phyloP scores from a whole-genome alignment of 1,140 invertebrate species.

The Hypsibius dujardini region DNA sequence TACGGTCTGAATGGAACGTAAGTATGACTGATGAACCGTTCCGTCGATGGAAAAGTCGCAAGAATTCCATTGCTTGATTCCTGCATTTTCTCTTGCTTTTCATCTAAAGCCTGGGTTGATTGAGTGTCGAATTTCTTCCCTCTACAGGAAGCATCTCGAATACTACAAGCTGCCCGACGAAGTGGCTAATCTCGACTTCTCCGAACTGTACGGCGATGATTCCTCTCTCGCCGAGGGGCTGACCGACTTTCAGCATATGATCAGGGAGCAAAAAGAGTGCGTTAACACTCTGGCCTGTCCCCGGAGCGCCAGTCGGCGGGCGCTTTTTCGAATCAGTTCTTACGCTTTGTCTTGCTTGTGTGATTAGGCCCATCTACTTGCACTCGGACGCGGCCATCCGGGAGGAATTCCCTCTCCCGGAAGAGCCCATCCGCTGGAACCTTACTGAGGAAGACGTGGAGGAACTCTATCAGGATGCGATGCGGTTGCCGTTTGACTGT shows the following conservation, averaged over 20 bases:
- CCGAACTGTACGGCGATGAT: neutral
- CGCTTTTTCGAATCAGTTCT: neutral
- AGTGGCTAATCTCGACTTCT: neutral
- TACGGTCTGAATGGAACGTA: neutral
- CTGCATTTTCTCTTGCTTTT: neutral
- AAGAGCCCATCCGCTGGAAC: neutral
- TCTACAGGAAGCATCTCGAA: neutral
- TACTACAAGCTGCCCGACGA: neutral
- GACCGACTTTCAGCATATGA: neutral
- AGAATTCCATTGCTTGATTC: neutral
- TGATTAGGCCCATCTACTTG: neutral
- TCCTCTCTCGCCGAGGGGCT: too few species aligned
- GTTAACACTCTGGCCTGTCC: neutral
- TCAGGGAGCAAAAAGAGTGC: slow-evolving; percentile 4
- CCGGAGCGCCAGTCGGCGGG: neutral
- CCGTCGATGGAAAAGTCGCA: neutral
- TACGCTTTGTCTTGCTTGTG: neutral
- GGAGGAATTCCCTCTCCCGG: neutral
- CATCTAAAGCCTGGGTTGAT: neutral
- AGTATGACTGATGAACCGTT: neutral
- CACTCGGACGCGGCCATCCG: too few species aligned
- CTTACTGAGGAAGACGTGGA: neutral
- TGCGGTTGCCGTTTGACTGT: neutral
- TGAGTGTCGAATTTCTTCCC: neutral
- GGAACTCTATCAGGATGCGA: neutral